Base-by-base conservation (phyloP, 2,797 vertebrate species). In the Chaenodraco wilsoni region DNA sequence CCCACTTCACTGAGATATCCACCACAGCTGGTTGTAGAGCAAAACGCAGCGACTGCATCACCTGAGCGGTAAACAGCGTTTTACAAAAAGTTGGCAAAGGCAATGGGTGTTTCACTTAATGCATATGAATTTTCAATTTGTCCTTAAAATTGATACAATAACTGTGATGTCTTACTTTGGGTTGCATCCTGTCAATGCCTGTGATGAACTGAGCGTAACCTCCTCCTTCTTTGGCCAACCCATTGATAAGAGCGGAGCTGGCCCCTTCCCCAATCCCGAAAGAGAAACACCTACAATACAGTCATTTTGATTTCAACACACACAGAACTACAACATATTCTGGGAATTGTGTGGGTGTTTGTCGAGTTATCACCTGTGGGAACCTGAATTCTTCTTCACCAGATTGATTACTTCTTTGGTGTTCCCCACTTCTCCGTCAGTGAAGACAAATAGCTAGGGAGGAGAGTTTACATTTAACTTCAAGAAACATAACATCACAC, bases 191-290 rank as follows among this genome's bases (percentile, higher is more conserved):
- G 40, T 96, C 95, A 1, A 81, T 79, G 21, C 90, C 95, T 8
- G 90, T 93, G 87, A 97, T 95, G 83, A 97, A 97, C 87, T 96
- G 95, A 55, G 90, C 69, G 14, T 94, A 83, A 44, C 96, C 96
- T 49, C 90, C 85, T 58, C 93, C 93, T 40, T 91, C 93, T 11
- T 89, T 91, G 50, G 96, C 95, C 84, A 97, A 83, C 73, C 94
- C 95, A 79, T 92, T 95, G 83, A 97, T 91, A 21, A 97, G 94
- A 72, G 95, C 94, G 52, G 94, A 93, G 75, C 95, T 96, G 78
- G 94, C 95, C 1, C 96, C 96, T 92, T 95, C 92, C 5, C 96
- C 96, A 67, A 97, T 96, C 23, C 96, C 96, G 78, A 97, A 97
- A 7, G 95, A 93, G 84, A 97, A 97, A 83, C 96, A 97, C 72